phyloP scores from a whole-genome alignment of 30 jellyfish, hydroid and myxozoan genomes.

The Clytia hemisphaerica region DNA sequence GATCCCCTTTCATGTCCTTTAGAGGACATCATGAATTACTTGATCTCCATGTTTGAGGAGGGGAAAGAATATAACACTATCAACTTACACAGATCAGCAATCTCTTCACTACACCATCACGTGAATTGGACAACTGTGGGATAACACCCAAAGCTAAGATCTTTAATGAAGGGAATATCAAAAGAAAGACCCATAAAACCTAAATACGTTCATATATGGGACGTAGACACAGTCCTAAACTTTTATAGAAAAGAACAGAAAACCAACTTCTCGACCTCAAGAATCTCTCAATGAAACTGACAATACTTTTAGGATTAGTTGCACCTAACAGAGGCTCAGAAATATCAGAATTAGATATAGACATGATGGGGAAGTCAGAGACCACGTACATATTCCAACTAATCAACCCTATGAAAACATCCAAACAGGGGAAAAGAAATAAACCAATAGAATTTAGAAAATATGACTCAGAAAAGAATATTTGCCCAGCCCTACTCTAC shows the following conservation, averaged over 20 bases:
- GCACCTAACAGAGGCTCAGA: too few species aligned
- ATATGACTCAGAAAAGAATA: too few species aligned
- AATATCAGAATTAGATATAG: too few species aligned
- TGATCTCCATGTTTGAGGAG: not conserved
- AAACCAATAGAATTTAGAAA: too few species aligned
- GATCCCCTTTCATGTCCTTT: slow-evolving; percentile 16
- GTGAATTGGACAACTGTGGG: not conserved
- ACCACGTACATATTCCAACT: too few species aligned
- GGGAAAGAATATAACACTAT: slow-evolving; percentile 10
- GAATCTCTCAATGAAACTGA: too few species aligned
- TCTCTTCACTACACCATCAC: not conserved
- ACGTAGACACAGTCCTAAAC: not conserved
- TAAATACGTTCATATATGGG: slow-evolving; percentile 4
- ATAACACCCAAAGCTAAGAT: slow-evolving; percentile 12
- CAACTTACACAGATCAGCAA: slow-evolving; percentile 5
- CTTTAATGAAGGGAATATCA: slow-evolving; percentile 11
- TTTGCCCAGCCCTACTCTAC: too few species aligned
- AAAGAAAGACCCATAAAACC: slow-evolving; percentile 11
- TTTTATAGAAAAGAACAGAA: not conserved
- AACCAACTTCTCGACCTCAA: too few species aligned
- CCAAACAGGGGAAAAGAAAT: too few species aligned
- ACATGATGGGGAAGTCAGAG: too few species aligned
- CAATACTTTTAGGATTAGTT: too few species aligned
- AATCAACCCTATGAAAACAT: too few species aligned
- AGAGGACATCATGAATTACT: slow-evolving; percentile 4